phyloP scores from a whole-genome alignment of 1,140 invertebrate genomes.

The Aphelinus atriplicis region DNA sequence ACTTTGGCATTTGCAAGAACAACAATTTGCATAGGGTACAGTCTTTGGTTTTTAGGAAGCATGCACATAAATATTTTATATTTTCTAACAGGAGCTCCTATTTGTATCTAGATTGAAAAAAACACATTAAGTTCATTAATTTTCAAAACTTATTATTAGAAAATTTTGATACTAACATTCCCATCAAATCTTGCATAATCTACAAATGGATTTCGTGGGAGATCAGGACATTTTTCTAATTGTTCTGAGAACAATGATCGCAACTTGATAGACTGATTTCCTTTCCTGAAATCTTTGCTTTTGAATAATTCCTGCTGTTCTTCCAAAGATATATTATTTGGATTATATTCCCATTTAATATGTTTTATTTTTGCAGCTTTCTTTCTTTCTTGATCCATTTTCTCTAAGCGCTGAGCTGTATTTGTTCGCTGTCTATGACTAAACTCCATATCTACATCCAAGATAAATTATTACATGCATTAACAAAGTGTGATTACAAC shows the following conservation, averaged over 20 bases:
- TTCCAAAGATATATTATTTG: constrained; percentile 64
- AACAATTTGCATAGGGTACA: constrained; percentile 85
- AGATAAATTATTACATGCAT: constrained; percentile 11
- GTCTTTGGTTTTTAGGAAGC: constrained; percentile 79
- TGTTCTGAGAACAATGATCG: constrained; percentile 76
- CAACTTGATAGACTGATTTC: constrained; percentile 57
- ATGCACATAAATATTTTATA: constrained; percentile 90
- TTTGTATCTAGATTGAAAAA: constrained; percentile 69
- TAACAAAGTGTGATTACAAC: not conserved
- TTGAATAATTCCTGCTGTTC: constrained; percentile 78
- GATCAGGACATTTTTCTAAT: constrained; percentile 77
- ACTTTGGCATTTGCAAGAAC: constrained; percentile 87
- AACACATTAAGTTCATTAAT: constrained; percentile 32
- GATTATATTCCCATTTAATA: constrained; percentile 78
- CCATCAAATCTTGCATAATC: constrained; percentile 94
- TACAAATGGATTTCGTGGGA: constrained; percentile 85
- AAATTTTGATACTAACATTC: constrained; percentile 66
- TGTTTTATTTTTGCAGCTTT: constrained; percentile 81
- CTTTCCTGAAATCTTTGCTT: constrained; percentile 64
- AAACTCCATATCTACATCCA: constrained; percentile 67
- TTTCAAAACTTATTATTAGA: constrained; percentile 5
- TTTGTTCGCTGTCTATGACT: constrained; percentile 80
- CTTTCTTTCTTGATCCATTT: constrained; percentile 86
- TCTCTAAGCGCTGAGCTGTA: constrained; percentile 88
- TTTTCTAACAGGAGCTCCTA: constrained; percentile 79